Evolutionary conservation across 1,140 invertebrate genomes (phyloP).

Genomic region (Heliconius hermathena): DNA sequence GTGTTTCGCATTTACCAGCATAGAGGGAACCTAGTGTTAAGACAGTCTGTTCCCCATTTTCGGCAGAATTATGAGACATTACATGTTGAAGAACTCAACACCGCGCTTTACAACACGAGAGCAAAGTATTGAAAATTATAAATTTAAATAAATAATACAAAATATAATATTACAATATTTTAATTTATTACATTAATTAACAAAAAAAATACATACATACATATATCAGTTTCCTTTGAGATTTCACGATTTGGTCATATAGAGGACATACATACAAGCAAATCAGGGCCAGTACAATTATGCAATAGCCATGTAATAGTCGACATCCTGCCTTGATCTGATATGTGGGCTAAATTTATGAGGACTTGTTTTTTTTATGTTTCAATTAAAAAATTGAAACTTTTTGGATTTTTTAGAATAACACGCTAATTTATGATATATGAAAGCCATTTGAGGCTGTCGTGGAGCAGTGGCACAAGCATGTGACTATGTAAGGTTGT

Average conservation of each 20-base stretch:
- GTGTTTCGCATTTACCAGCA: too few species aligned
- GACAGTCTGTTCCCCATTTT: too few species aligned
- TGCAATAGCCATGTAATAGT: conserved; percentile 27
- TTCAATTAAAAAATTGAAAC: neutral
- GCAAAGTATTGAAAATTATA: too few species aligned
- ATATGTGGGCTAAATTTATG: conserved; percentile 4
- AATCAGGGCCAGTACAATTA: conserved; percentile 29
- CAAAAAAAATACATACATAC: neutral
- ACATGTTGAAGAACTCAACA: too few species aligned
- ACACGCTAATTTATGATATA: neutral
- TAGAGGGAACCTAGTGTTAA: too few species aligned
- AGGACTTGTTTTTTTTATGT: neutral
- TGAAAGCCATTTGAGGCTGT: too few species aligned
- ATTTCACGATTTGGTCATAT: conserved; percentile 15
- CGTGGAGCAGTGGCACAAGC: too few species aligned
- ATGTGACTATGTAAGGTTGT: too few species aligned
- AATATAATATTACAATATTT: too few species aligned
- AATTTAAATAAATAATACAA: too few species aligned
- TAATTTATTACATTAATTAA: neutral
- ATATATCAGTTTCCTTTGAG: conserved; percentile 4
- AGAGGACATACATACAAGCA: conserved; percentile 16
- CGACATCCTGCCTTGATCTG: conserved; percentile 21
- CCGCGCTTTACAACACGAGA: too few species aligned
- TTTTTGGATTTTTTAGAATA: neutral
- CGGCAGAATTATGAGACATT: too few species aligned